Evolutionary conservation across 2,113 vertebrate species (phyloP).

Genomic region (Phylloscopus trochilus): DNA sequence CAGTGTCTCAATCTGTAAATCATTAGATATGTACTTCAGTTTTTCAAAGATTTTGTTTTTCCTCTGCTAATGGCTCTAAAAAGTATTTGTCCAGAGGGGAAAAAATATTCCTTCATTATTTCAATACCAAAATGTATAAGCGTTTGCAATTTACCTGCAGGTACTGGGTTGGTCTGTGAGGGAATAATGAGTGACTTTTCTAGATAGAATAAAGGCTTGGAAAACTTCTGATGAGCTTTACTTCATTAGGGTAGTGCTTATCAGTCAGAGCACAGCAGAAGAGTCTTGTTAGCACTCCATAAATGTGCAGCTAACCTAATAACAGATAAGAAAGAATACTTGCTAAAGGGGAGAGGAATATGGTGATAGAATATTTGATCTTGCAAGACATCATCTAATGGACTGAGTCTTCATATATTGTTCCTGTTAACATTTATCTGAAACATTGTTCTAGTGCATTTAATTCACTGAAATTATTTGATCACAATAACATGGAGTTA

Average conservation of each 20-base stretch:
- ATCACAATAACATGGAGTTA: not conserved
- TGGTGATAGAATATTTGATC: not conserved
- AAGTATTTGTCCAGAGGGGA: not conserved
- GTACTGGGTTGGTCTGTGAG: not conserved
- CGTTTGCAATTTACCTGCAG: not conserved
- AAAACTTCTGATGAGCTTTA: not conserved
- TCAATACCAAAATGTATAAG: not conserved
- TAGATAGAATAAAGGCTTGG: not conserved
- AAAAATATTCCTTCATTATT: not conserved
- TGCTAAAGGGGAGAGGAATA: not conserved
- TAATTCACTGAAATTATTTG: not conserved
- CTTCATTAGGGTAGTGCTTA: not conserved
- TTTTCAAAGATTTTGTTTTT: not conserved
- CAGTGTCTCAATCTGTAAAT: not conserved
- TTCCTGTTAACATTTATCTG: not conserved
- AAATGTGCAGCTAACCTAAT: not conserved
- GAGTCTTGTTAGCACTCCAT: not conserved
- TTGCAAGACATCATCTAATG: not conserved
- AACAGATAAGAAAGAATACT: not conserved
- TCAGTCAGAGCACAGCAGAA: not conserved
- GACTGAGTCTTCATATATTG: not conserved
- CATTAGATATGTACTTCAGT: not conserved
- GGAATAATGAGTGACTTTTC: not conserved
- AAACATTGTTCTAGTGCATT: not conserved
- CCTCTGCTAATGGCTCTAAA: not conserved